Evolutionary conservation across 30 jellyfish, hydroid and myxozoan genomes (phyloP).

Genomic region (Hydractinia echinata): DNA sequence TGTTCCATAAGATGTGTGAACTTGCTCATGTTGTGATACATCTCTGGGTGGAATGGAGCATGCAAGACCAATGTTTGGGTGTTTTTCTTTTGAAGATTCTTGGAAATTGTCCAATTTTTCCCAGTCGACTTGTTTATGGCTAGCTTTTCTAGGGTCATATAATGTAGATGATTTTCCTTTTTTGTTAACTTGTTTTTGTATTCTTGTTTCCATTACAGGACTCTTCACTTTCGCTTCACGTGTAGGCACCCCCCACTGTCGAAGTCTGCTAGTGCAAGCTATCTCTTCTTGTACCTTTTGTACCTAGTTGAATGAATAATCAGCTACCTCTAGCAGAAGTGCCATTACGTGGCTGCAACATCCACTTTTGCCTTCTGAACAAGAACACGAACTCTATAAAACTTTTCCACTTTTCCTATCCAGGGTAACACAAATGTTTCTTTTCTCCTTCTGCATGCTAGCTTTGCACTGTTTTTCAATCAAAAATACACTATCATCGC

Average conservation of each 20-base stretch:
- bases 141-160: background rate
- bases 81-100: background rate
- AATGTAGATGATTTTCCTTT: conserved; percentile 51
- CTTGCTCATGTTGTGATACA: background rate
- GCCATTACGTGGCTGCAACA: conserved; percentile 68
- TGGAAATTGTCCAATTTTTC: background rate
- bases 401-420: background rate
- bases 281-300: conserved; percentile 43
- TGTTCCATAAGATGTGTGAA: background rate
- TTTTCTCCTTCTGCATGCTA: conserved; percentile 4
- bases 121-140: background rate
- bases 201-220: conserved; percentile 39
- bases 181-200: conserved; percentile 20
- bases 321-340: conserved; percentile 46
- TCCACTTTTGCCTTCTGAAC: conserved; percentile 61
- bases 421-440: background rate
- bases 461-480: too few relatives aligned
- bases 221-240: conserved; percentile 21
- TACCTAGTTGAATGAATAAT: conserved; percentile 36
- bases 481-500: too few relatives aligned
- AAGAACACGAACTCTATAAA: conserved; percentile 17
- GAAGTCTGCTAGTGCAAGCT: conserved; percentile 50
- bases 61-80: background rate
- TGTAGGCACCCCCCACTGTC: conserved; percentile 68
- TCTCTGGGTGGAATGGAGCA: background rate